Evolutionary conservation across 37 sponge, comb jelly and placozoan genomes (phyloP), one percentile per base, ranked within the genome.

Genomic region (Hexactinellida sp.): DNA sequence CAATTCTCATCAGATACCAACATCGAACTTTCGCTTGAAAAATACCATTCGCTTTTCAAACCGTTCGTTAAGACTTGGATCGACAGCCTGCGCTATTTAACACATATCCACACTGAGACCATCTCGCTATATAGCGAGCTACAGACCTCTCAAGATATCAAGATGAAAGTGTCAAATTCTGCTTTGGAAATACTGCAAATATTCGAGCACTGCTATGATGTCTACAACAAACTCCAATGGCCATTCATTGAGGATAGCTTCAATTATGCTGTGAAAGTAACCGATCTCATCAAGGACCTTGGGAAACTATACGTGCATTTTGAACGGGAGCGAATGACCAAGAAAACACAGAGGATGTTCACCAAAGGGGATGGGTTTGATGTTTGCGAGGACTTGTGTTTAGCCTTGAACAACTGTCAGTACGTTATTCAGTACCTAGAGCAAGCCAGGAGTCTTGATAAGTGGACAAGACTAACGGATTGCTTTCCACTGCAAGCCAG

Each of bases 381-480:
- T 21, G 76, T 63, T 32, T 63, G 76, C 76, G 76, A 63, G 30
- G 76, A 63, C 5, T n/a, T 63, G 34, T 63, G 76, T 23, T n/a
- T 63, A 63, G 76, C 76, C 25, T 25, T 63, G 76, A 63, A 63
- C 13, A 63, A 63, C 76, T 63, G 76, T 23, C 76, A 63, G 34
- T 63, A 25, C 30, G 76, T 63, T 10, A 63, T 63, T 7, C 76
- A 63, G 5, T 63, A 63, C 76, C 76, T 63, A 21, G 76, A 63
- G 30, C 76, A 63, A 63, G 76, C 76, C 5, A 63, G 76, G 34
- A 63, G 76, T 23, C 76, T 63, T 23, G 76, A 63, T 32, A 63
- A 63, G 76, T 63, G 76, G 76, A 63, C 76, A 63, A 10, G 76
- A 63, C 76, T 63, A n/a, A 63, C 76, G 3, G 76, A 63, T n/a